Evolutionary conservation across 2,113 vertebrate species (phyloP), one percentile per base, ranked within the genome.

Genomic region (Bubo blakistoni): DNA sequence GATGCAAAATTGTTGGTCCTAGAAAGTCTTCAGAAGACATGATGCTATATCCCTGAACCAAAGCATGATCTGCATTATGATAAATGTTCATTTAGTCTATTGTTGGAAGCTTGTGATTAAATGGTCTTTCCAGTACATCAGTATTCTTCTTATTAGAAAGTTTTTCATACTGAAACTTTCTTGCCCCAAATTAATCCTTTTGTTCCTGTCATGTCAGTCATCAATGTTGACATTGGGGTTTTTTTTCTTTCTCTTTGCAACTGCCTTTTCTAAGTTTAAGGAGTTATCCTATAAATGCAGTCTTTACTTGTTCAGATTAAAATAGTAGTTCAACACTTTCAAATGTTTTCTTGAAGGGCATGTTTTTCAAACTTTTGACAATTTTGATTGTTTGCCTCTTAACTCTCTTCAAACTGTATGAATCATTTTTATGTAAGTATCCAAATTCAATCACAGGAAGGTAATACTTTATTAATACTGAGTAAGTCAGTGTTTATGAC

Each of bases 211-310:
- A 34, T 16, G 42, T 14, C 11, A 52, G 12, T n/a, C 36, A 84
- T 34, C 42, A 51, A 27, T 5, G 3, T 21, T 0, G 1, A n/a
- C 6, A 49, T 2, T 11, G 6, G 1, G 5, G 2, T 22, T 61
- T 92, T 77, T 77, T 73, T 63, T 6, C 6, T 54, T 47, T 70
- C 13, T 47, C 9, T 52, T 79, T 66, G 7, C 44, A 72, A 46
- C 8, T 44, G 8, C 2, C 2, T 62, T 71, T 55, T 77, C 34
- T 42, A 22, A 62, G 72, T 72, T 58, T 58, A 77, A 66, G 6
- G 32, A 85, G 16, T 40, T 55, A 11, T 58, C 16, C 9, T 36
- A 9, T n/a, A 52, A 88, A 20, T 3, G 5, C 3, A 77, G 13
- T 63, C 25, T 57, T 57, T 34, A 36, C 3, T 78, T 77, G 7